Percentiles rank a stretch among this genome's conserved stretches.
Conservation (phyloP, 2,113 vertebrate species). For the Terrapene triunguis region DNA sequence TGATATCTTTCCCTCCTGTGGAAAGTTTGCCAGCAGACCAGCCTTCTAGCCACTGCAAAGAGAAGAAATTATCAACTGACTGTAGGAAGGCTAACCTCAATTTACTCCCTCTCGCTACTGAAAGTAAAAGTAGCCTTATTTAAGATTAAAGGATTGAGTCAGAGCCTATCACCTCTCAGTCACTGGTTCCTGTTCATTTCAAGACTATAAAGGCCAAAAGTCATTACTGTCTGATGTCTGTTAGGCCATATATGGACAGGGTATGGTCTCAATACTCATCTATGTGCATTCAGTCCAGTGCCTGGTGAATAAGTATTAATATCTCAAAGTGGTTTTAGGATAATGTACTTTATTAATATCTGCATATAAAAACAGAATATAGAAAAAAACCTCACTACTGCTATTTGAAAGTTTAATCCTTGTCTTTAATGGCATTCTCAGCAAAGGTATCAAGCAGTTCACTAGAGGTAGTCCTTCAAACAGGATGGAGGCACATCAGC, state of each 20-base stretch:
- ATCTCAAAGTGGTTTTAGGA: not conserved
- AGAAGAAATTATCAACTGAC: not conserved
- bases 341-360: not conserved
- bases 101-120: not conserved
- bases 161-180: not conserved
- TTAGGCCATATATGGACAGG: not conserved
- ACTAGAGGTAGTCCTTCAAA: not conserved
- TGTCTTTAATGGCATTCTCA: not conserved
- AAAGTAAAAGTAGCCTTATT: fast-evolving
- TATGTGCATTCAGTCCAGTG: not conserved
- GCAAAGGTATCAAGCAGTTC: not conserved
- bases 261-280: not conserved
- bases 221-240: not conserved
- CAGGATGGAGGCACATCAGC: not conserved
- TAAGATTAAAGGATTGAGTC: not conserved
- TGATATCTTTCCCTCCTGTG: not conserved
- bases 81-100: not conserved
- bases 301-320: not conserved
- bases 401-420: not conserved
- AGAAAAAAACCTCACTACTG: not conserved
- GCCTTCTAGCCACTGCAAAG: not conserved
- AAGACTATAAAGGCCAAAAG: not conserved
- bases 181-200: not conserved
- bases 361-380: not conserved
- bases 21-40: fast-evolving